Conservation (phyloP, 2,888 invertebrate genomes). For the Cheilosia soror region DNA sequence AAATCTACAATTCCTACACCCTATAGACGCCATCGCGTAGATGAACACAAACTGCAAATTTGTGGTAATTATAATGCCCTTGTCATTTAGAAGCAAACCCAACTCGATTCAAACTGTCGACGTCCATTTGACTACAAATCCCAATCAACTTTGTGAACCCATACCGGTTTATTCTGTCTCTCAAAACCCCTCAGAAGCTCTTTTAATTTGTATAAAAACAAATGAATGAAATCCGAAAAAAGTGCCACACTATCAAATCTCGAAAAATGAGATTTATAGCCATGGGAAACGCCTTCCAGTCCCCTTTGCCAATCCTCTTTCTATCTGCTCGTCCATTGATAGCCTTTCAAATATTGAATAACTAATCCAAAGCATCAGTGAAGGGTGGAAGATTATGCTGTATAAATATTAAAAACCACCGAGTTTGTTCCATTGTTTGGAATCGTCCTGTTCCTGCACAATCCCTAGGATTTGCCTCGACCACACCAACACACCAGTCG, state of each 20-base stretch:
- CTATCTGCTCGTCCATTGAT: conserved; percentile 26
- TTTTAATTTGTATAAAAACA: conserved; percentile 36
- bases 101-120: not conserved
- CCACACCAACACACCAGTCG: conserved; percentile 34
- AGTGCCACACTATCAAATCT: conserved; percentile 34
- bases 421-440: conserved; percentile 54
- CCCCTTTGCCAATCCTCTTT: conserved; percentile 8
- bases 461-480: conserved; percentile 61
- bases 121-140: conserved; percentile 20
- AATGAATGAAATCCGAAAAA: conserved; percentile 10
- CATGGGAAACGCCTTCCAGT: conserved; percentile 55
- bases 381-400: conserved; percentile 57
- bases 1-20: too few species aligned
- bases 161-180: conserved; percentile 23
- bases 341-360: conserved; percentile 70
- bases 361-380: conserved; percentile 48
- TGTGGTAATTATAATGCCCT: conserved; percentile 6
- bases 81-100: conserved; percentile 30
- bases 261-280: conserved; percentile 50
- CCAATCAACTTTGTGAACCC: conserved; percentile 28
- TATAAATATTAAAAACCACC: conserved; percentile 73
- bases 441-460: conserved; percentile 48
- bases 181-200: conserved; percentile 36
- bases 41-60: too few species aligned
- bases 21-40: too few species aligned